These are phyloP conservation scores for Momotus momota DNA, from an alignment of 2,797 vertebrate species.

Conservation along the genomic window DNA sequence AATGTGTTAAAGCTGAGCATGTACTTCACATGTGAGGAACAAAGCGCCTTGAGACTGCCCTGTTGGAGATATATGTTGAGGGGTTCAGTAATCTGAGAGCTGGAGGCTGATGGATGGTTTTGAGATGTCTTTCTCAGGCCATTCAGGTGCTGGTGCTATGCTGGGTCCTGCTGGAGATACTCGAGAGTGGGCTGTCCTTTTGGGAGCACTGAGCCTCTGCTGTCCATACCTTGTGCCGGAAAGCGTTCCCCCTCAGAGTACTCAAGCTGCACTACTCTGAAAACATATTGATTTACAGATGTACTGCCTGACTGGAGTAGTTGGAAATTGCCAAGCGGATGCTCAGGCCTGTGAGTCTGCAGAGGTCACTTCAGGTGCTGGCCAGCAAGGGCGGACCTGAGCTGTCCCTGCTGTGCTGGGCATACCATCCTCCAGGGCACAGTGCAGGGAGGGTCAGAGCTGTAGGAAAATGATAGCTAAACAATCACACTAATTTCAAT, in stretches of 20 bases:
- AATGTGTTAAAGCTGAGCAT: not conserved
- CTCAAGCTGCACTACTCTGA: not conserved
- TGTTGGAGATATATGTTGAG: fast-evolving
- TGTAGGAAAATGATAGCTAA: not conserved
- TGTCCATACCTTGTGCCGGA: not conserved
- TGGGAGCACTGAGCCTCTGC: not conserved
- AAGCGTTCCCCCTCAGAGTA: fast-evolving
- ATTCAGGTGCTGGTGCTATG: not conserved
- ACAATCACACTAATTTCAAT: not conserved
- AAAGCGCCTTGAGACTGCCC: not conserved
- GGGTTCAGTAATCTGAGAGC: not conserved
- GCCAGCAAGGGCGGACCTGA: fast-evolving
- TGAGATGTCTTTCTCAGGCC: not conserved
- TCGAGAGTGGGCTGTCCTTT: not conserved
- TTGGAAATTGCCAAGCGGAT: not conserved
- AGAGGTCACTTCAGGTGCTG: not conserved
- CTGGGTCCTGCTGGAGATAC: not conserved
- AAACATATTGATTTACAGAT: not conserved
- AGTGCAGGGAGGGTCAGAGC: not conserved
- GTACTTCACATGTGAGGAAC: not conserved
- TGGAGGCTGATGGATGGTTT: not conserved
- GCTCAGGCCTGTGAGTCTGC: not conserved
- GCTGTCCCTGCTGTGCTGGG: not conserved
- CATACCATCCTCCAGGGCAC: no score
- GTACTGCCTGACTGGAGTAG: not conserved